Evolutionary conservation across 2,797 vertebrate species (phyloP).

Genomic region (Hoplostethus mediterraneus): DNA sequence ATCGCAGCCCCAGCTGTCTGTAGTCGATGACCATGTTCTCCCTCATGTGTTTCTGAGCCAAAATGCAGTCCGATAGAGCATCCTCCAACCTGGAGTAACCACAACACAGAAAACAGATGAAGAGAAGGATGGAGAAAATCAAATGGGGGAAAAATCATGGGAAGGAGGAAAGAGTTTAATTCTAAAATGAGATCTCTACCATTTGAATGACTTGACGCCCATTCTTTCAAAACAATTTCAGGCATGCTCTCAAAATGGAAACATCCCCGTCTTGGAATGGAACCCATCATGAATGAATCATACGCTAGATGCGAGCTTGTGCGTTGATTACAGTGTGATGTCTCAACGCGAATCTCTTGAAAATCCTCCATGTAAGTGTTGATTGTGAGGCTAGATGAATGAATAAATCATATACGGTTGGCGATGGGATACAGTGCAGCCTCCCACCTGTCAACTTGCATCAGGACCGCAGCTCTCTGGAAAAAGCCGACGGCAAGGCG

Average conservation of each 20-base stretch:
- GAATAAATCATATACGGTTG: background rate
- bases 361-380: background rate
- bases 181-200: background rate
- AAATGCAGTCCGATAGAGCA: slow-evolving; percentile 87
- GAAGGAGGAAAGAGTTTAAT: background rate
- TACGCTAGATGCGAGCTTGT: too few species aligned
- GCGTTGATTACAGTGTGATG: background rate
- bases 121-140: background rate
- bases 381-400: background rate
- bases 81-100: slow-evolving; percentile 85
- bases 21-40: slow-evolving; percentile 91
- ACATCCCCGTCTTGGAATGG: background rate
- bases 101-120: background rate
- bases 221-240: background rate
- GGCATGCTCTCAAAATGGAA: background rate
- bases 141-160: background rate
- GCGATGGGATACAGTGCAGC: background rate
- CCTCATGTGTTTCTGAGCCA: slow-evolving; percentile 88
- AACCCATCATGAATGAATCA: background rate
- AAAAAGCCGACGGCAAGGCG: slow-evolving; percentile 91
- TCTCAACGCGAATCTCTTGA: too few species aligned
- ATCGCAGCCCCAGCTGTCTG: slow-evolving; percentile 90
- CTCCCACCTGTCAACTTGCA: slow-evolving; percentile 85
- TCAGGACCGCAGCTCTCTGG: slow-evolving; percentile 88
- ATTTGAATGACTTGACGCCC: background rate